These are phyloP conservation scores for Drosophila kuntzei DNA, from an alignment of 2,888 invertebrate species.

Conservation along the genomic window DNA sequence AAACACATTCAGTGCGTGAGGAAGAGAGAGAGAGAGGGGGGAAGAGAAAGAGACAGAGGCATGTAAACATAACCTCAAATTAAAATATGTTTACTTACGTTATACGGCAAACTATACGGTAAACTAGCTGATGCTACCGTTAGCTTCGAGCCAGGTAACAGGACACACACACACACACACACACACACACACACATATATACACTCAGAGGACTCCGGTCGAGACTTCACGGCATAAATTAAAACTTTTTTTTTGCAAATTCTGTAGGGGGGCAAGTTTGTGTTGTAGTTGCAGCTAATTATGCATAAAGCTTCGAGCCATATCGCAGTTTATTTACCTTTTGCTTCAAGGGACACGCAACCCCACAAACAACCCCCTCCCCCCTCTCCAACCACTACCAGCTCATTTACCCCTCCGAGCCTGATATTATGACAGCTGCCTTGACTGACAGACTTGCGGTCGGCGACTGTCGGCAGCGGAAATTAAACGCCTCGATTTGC, in stretches of 20 bases:
- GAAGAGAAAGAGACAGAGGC: slow-evolving; percentile 12
- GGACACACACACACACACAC: slow-evolving; percentile 15
- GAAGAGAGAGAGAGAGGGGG: not conserved
- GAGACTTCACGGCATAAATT: slow-evolving; percentile 54
- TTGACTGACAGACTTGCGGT: slow-evolving; percentile 62
- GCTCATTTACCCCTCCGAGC: not conserved
- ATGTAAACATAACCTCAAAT: slow-evolving; percentile 79
- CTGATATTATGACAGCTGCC: slow-evolving; percentile 71
- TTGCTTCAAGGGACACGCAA: slow-evolving; percentile 60
- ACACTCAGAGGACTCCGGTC: slow-evolving; percentile 1
- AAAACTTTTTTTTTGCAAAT: slow-evolving; percentile 49
- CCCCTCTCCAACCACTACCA: not conserved
- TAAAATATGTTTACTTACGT: slow-evolving; percentile 75
- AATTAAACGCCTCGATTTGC: slow-evolving; percentile 79
- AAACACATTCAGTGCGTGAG: slow-evolving; percentile 17
- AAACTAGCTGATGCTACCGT: slow-evolving; percentile 57
- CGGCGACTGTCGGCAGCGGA: slow-evolving; percentile 68
- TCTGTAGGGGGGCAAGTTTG: slow-evolving; percentile 49
- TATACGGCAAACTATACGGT: slow-evolving; percentile 54
- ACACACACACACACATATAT: not conserved
- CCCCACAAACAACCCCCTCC: not conserved
- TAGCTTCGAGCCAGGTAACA: slow-evolving; percentile 21
- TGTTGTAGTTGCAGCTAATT: slow-evolving; percentile 67
- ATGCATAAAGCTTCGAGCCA: slow-evolving; percentile 67
- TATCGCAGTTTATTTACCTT: slow-evolving; percentile 71